Evolutionary conservation across 2,797 vertebrate genomes (phyloP).

Genomic region (Catamblyrhynchus diadema): DNA sequence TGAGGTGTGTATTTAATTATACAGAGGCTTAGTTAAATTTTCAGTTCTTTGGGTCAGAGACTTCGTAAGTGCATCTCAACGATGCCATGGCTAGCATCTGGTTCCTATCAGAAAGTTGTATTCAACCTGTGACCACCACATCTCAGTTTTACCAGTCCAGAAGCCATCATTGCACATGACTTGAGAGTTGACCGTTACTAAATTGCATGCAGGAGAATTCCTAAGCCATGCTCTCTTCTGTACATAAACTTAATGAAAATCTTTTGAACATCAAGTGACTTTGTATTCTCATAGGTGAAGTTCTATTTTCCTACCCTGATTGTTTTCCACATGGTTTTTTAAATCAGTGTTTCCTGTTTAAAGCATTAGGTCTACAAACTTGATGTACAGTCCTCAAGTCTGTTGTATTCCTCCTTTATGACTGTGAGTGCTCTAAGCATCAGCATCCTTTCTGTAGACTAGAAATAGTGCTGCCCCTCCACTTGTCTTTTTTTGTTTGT

Average conservation of each 20-base stretch:
- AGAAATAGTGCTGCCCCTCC: background rate
- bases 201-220: background rate
- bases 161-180: background rate
- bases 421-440: background rate
- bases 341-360: background rate
- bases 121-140: background rate
- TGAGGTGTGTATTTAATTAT: background rate
- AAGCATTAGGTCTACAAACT: background rate
- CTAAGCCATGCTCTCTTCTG: background rate
- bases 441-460: background rate
- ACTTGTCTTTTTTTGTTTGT: background rate
- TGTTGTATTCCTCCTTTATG: background rate
- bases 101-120: rapidly evolving
- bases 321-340: background rate
- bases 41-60: background rate
- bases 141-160: background rate
- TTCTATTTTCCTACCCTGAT: background rate
- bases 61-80: background rate
- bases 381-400: background rate
- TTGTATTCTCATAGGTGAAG: background rate
- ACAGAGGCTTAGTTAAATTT: background rate
- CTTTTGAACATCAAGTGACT: background rate
- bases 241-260: background rate
- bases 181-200: background rate
- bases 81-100: background rate